Evolutionary conservation across 1,140 invertebrate species (phyloP).

Genomic region (Anadara kagoshimensis): DNA sequence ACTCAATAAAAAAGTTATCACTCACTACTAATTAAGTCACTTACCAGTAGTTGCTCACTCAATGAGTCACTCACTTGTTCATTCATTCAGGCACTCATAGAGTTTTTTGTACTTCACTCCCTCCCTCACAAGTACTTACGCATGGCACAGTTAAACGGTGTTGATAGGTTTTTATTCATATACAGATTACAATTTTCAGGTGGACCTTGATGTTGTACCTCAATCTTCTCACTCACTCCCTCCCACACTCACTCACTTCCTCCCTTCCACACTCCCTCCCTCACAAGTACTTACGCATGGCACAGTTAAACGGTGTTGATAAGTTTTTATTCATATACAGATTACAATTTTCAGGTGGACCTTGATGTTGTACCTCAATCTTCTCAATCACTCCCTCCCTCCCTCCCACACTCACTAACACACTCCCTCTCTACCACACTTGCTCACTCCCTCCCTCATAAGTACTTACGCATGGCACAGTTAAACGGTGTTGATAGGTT

Average conservation of each 20-base stretch:
- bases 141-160: slow-evolving; percentile 92
- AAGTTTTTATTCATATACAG: slow-evolving; percentile 94
- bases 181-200: slow-evolving; percentile 84
- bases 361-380: slow-evolving; percentile 88
- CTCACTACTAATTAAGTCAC: too few relatives aligned
- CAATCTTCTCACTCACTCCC: slow-evolving; percentile 97
- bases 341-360: slow-evolving; percentile 82
- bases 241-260: too few relatives aligned
- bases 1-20: too few relatives aligned
- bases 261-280: too few relatives aligned
- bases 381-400: too few relatives aligned
- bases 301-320: slow-evolving; percentile 94
- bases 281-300: slow-evolving; percentile 82
- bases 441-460: not conserved
- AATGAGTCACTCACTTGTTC: too few relatives aligned
- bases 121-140: slow-evolving; percentile 78
- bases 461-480: slow-evolving; percentile 88
- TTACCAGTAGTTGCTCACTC: too few relatives aligned
- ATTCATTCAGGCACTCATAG: too few relatives aligned
- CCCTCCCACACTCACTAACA: too few relatives aligned
- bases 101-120: too few relatives aligned
- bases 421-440: too few relatives aligned
- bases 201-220: slow-evolving; percentile 85
- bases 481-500: slow-evolving; percentile 92
- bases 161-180: slow-evolving; percentile 96